A percentile compares a stretch with the other conserved stretches of the same genome.
phyloP scores from a whole-genome alignment of 2,113 vertebrate genomes.

The Neofelis nebulosa region DNA sequence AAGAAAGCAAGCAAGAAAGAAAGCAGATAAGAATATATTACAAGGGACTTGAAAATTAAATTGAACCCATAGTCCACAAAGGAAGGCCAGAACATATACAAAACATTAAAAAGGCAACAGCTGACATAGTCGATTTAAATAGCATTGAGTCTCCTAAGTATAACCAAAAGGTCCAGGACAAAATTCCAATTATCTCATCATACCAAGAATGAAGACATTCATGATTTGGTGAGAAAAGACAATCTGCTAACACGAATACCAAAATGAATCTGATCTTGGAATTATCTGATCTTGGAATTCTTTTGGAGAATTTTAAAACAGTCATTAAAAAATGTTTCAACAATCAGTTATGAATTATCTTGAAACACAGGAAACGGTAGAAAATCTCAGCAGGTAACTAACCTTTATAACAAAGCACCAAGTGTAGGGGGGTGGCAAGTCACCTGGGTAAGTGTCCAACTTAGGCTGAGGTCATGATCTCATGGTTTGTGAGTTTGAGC shows the following conservation, averaged over 20 bases:
- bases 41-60: not conserved
- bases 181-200: not conserved
- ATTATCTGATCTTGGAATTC: not conserved
- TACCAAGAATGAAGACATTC: not conserved
- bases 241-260: not conserved
- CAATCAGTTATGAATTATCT: not conserved
- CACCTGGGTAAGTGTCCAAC: no score
- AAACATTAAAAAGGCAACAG: not conserved
- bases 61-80: not conserved
- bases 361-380: not conserved
- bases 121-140: not conserved
- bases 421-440: not conserved
- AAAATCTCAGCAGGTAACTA: not conserved
- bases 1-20: no score
- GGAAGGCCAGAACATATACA: not conserved
- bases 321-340: not conserved
- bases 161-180: not conserved
- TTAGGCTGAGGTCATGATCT: no score
- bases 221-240: not conserved
- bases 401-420: not conserved
- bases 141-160: not conserved
- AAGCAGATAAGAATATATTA: not conserved
- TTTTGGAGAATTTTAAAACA: not conserved
- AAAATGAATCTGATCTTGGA: not conserved
- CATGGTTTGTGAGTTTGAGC: no score